These are phyloP conservation scores for Eleutherodactylus coqui DNA, from an alignment of 2,797 vertebrate genomes.

Conservation along the genomic window DNA sequence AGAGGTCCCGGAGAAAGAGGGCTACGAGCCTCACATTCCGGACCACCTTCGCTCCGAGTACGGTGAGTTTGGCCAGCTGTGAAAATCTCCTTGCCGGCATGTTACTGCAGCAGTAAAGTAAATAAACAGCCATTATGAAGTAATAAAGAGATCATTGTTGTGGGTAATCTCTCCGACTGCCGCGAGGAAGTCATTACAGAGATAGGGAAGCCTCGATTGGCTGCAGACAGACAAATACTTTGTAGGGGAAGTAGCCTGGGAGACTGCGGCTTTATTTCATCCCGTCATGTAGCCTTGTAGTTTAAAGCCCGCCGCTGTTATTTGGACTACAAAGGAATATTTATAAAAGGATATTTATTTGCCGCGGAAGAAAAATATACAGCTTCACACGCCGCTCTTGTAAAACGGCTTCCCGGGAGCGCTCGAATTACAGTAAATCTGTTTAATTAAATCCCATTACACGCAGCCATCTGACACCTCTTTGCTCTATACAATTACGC, in stretches of 20 bases:
- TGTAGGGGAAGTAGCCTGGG: conserved; percentile 63
- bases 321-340: conserved; percentile 54
- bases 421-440: conserved; percentile 59
- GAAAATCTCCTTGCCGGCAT: conserved; percentile 68
- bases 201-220: conserved; percentile 64
- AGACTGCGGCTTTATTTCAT: conserved; percentile 65
- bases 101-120: conserved; percentile 72
- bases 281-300: conserved; percentile 57
- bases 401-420: conserved; percentile 43
- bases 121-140: conserved; percentile 76
- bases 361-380: conserved; percentile 41
- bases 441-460: conserved; percentile 63
- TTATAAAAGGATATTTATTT: conserved; percentile 51
- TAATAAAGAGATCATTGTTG: conserved; percentile 73
- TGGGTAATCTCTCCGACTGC: conserved; percentile 73
- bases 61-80: conserved; percentile 84
- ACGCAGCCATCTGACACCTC: conserved; percentile 45
- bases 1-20: conserved; percentile 94
- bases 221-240: conserved; percentile 73
- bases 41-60: conserved; percentile 86
- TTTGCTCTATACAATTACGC: conserved; percentile 32
- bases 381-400: conserved; percentile 38
- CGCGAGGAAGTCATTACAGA: conserved; percentile 72
- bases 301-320: conserved; percentile 58
- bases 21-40: conserved; percentile 88